These are phyloP conservation scores for Tyto alba DNA, from an alignment of 2,113 vertebrate genomes.

Conservation along the genomic window DNA sequence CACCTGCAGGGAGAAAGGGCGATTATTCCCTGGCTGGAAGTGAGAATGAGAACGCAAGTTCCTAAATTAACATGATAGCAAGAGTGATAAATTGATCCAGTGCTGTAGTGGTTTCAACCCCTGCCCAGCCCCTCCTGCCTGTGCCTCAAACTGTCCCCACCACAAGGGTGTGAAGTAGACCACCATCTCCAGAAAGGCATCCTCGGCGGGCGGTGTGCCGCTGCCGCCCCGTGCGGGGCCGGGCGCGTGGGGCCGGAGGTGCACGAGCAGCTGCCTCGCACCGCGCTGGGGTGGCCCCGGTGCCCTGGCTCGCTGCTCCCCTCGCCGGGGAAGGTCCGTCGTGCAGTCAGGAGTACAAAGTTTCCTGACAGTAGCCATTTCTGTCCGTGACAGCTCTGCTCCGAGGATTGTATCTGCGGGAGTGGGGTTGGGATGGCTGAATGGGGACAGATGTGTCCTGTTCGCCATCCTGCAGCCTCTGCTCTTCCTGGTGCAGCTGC, in stretches of 20 bases:
- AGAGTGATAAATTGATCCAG: background rate
- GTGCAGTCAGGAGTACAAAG: background rate
- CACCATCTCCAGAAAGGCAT: background rate
- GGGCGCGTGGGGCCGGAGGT: rapidly evolving
- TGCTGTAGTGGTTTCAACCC: background rate
- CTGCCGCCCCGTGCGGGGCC: rapidly evolving
- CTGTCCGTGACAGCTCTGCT: background rate
- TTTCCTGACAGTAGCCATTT: background rate
- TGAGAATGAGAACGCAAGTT: background rate
- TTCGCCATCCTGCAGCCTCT: background rate
- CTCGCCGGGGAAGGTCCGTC: rapidly evolving
- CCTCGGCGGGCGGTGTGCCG: rapidly evolving
- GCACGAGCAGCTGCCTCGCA: rapidly evolving
- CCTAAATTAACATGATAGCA: rapidly evolving
- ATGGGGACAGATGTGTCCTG: background rate
- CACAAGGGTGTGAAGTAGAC: background rate
- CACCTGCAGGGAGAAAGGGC: background rate
- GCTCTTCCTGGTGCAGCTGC: background rate
- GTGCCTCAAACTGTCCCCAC: background rate
- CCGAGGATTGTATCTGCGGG: rapidly evolving
- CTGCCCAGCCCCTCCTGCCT: background rate
- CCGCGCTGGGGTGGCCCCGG: rapidly evolving
- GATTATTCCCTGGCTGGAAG: background rate
- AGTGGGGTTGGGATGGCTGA: background rate
- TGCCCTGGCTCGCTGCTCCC: background rate